Evolutionary conservation across 2,888 invertebrate genomes (phyloP).

Genomic region (Zaprionus bogoriensis): DNA sequence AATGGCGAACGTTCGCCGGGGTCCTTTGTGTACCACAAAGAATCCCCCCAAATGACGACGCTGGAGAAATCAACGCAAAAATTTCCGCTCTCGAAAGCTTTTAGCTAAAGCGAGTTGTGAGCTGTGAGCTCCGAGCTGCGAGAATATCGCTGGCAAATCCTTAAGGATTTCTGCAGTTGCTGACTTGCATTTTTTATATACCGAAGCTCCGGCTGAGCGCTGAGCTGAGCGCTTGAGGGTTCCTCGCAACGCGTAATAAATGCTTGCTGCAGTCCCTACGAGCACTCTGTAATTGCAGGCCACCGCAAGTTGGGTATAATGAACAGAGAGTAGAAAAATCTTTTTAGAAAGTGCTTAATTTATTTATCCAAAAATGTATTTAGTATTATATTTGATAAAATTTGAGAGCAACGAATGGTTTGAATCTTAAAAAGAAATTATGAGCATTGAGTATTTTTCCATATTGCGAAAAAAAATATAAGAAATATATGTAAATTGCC

Average conservation of each 20-base stretch:
- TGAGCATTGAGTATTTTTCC: too few species aligned
- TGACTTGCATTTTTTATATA: slow-evolving; percentile 68
- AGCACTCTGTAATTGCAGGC: slow-evolving; percentile 5
- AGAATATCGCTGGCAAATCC: slow-evolving; percentile 66
- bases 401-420: too few species aligned
- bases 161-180: slow-evolving; percentile 61
- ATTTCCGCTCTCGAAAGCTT: slow-evolving; percentile 50
- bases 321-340: not conserved
- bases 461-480: too few species aligned
- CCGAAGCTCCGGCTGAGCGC: slow-evolving; percentile 7
- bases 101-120: slow-evolving; percentile 59
- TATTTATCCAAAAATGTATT: too few species aligned
- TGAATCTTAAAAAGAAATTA: too few species aligned
- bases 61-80: slow-evolving; percentile 64
- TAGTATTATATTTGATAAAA: too few species aligned
- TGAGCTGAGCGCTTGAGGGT: slow-evolving; percentile 17
- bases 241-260: slow-evolving; percentile 50
- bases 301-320: not conserved
- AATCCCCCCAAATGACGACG: slow-evolving; percentile 23
- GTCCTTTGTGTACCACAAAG: slow-evolving; percentile 53
- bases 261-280: slow-evolving; percentile 28
- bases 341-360: not conserved
- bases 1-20: slow-evolving; percentile 9
- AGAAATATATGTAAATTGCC: too few species aligned
- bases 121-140: too few species aligned